Base-by-base conservation (phyloP, 2,113 vertebrate genomes). In the Noturus placidus region DNA sequence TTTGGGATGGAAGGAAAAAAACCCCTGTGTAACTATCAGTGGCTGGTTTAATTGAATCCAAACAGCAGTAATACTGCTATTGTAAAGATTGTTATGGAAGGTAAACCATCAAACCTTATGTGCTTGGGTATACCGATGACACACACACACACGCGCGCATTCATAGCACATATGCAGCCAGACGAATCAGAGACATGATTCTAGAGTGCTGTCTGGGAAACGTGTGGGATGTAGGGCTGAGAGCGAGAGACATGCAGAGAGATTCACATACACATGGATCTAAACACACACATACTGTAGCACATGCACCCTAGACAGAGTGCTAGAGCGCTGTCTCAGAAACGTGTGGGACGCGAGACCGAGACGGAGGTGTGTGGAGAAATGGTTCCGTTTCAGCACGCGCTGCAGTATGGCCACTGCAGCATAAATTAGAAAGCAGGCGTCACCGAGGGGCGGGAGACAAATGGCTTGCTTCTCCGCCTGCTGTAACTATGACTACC, bases 371-470 rank as follows among this genome's bases (percentile, higher is more conserved):
- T 92, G 92, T 88, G 74, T 91, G 92, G 91, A 94, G 92, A 87
- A 92, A 95, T 93, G 92, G 92, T 93, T 94, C 92, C 92, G 91
- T 94, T 95, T 94, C 90, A 91, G 92, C 93, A 89, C 86, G 87
- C 90, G 81, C 91, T 92, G 91, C 90, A 89, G 90, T 90, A 89
- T 89, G 90, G 85, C 88, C 86, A 89, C 91, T 91, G 89, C 89
- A 35, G 93, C 92, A 95, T 95, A 94, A 95, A 95, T 95, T 94
- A 94, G 88, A 92, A 85, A 87, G 89, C n/a, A 89, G 61, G 84
- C 91, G 89, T 89, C 91, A 91, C 89, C 89, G 91, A 93, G 56
- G 87, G 90, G 89, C 87, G 90, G 91, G 93, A 94, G 94, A 94
- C 92, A 89, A 90, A 94, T 93, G 89, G 91, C 85, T 91, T 84